Conservation (phyloP, 2,888 invertebrate species). For the Pyrocoelia pectoralis region DNA sequence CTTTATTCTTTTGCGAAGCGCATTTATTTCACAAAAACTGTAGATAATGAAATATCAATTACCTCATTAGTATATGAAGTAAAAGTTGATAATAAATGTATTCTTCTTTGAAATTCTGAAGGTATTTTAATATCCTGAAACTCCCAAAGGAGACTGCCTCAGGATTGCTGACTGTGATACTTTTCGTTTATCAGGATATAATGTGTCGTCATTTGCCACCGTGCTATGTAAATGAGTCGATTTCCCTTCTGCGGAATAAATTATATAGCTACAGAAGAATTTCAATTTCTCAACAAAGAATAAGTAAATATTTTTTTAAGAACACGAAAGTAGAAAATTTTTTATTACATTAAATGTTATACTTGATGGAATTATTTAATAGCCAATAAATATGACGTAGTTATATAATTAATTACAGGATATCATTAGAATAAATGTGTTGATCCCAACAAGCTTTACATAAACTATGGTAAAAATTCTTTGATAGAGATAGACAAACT, state of each 20-base stretch:
- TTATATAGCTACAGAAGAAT: constrained; percentile 41
- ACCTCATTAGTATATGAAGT: neutral
- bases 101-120: constrained; percentile 25
- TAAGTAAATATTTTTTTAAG: constrained; percentile 8
- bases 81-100: constrained; percentile 8
- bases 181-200: constrained; percentile 47
- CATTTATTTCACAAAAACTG: neutral
- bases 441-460: too few relatives aligned
- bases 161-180: constrained; percentile 38
- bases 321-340: neutral
- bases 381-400: too few relatives aligned
- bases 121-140: constrained; percentile 38
- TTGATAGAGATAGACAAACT: too few relatives aligned
- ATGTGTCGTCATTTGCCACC: constrained; percentile 49
- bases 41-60: constrained; percentile 3
- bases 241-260: constrained; percentile 46
- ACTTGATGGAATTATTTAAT: too few relatives aligned
- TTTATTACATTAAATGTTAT: neutral
- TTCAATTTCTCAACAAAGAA: constrained; percentile 39
- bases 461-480: too few relatives aligned
- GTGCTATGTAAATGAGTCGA: constrained; percentile 48
- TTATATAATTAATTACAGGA: too few relatives aligned
- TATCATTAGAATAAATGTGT: too few relatives aligned
- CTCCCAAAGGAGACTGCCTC: constrained; percentile 33
- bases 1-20: too few relatives aligned